These are phyloP conservation scores for Asteroscopus sphinx DNA, from an alignment of 2,888 invertebrate species.

Conservation along the genomic window DNA sequence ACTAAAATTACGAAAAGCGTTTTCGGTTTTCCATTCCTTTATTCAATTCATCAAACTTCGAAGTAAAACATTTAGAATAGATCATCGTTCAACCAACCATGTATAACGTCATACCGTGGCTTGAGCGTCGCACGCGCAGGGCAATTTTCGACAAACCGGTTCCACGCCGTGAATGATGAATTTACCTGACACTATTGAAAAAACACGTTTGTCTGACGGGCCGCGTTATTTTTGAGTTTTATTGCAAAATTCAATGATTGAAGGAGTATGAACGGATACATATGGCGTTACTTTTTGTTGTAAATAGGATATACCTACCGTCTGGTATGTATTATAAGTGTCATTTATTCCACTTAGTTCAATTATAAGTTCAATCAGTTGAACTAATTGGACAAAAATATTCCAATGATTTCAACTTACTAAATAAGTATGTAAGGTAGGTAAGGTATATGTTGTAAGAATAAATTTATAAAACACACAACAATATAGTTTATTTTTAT, in stretches of 20 bases:
- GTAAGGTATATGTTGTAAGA: no score
- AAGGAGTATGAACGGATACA: constrained; percentile 20
- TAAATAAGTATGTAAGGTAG: no score
- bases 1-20: background rate
- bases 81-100: constrained; percentile 10
- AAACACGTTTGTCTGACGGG: constrained; percentile 34
- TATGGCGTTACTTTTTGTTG: no score
- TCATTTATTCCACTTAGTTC: no score
- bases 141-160: constrained; percentile 68
- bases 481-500: no score
- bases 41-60: constrained; percentile 2
- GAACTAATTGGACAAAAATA: no score
- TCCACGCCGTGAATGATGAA: constrained; percentile 47
- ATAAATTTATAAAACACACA: no score
- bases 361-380: no score
- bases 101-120: constrained; percentile 31
- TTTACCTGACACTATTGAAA: constrained; percentile 59
- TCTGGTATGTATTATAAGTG: no score
- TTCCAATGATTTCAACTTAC: no score
- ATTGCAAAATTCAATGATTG: constrained; percentile 43
- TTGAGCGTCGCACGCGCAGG: constrained; percentile 27
- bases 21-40: constrained; percentile 9
- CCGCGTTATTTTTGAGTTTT: constrained; percentile 44
- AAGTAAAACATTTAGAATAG: constrained; percentile 12
- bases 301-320: no score